Evolutionary conservation across 1,140 invertebrate genomes (phyloP), one percentile per base, ranked within the genome.

Genomic region (Samia ricini): DNA sequence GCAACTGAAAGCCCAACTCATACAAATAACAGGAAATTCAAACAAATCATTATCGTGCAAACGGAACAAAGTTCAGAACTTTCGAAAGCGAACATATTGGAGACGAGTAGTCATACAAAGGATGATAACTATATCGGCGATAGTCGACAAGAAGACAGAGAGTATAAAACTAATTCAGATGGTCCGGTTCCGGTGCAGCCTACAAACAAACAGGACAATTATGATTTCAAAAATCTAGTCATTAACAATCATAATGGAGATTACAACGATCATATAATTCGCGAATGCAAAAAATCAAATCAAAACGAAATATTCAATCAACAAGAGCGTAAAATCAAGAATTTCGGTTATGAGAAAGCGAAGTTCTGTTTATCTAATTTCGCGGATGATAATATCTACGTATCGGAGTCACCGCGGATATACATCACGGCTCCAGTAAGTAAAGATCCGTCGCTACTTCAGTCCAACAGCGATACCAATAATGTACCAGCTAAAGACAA

Each of bases 31-130:
- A 52, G 71, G 0, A 64, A 54, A 5, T 85, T 79, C 50, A 87
- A 85, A 69, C 76, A 83, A 74, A 72, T 85, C 7, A 66, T 87
- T 5, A 81, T 88, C 19, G 62, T 85, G 19, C 81, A 82, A 51
- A 67, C 82, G 68, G 55, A 60, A 50, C 69, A 75, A 58, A 76
- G 68, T 24, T 63, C 60, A 18, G 64, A 55, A 60, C 60, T 66
- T 24, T 4, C 29, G 4, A 19, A 61, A 60, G 42, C 56, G 33
- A 52, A 21, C 4, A 20, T 22, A 61, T 51, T 42, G 56, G 29
- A 23, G 54, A 56, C 15, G 59, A 36, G 24, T 48, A 49, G 48
- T 29, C 60, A 24, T 50, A 33, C 8, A 56, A 23, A 48, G 4
- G 21, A 42, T 57, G 63, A 72, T 55, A 72, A 74, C 23, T 81